Evolutionary conservation across 2,888 invertebrate species (phyloP), one percentile per base, ranked within the genome.

Genomic region (Clostera curtula): DNA sequence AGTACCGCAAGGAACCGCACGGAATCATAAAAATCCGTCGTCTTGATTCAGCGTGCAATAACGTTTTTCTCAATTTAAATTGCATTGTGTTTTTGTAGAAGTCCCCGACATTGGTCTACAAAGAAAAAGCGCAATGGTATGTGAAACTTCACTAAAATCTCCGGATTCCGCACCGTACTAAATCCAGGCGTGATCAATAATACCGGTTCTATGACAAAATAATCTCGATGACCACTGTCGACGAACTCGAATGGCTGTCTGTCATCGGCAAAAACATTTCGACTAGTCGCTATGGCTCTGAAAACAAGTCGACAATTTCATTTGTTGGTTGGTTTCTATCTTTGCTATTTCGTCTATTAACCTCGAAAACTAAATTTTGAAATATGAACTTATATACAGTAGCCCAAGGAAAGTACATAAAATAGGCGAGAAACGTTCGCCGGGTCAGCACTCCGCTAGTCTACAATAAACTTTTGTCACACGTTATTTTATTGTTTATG

Each of bases 191-290:
- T 16, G 18, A 29, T 12, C 29, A 27, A 34, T 36, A 32, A 50
- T 67, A 71, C 71, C 69, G 67, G 70, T 68, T 70, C 60, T 58
- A 58, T 66, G 65, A 70, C 67, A 72, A 69, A 48, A 65, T 61
- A 68, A 64, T 54, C 55, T 56, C 49, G 65, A 57, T 59, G 58
- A 68, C 59, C 59, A 52, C 61, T 57, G 72, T 64, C 68, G 63
- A 62, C 64, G 68, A 70, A 69, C 71, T 69, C 57, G 12, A 40
- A 45, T 48, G 42, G 40, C 47, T 50, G 49, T 32, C 47, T 51
- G 53, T 54, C 49, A 56, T 55, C 43, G 40, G 53, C 55, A 65
- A 64, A 60, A 67, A 64, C 55, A 42, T 46, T 51, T 49, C 42
- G 40, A 40, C 42, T 40, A 44, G 40, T 43, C 33, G 43, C 32